Base-by-base conservation (phyloP, 2,113 vertebrate genomes). In the Manacus vitellinus region DNA sequence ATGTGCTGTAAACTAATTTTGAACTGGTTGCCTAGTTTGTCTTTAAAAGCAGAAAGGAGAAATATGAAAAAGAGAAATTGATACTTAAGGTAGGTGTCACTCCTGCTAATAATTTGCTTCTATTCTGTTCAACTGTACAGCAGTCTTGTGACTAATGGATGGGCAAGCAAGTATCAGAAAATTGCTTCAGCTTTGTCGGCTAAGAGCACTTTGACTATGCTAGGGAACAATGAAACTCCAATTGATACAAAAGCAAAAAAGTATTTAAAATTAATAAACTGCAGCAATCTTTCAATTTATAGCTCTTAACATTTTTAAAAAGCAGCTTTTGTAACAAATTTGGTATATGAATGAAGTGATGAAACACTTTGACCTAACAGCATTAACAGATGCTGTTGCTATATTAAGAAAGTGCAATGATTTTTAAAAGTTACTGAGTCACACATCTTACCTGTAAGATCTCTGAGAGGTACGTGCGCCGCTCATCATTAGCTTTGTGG, bases 401-500 rank as follows among this genome's bases (percentile, higher is more conserved):
- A 31, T 19, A 70, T 54, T 83, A 70, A 62, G 35, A 78, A 83
- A 91, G 25, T 4, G 61, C 28, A 39, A 39, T 25, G n/a, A 59
- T 63, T 87, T 70, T 76, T 58, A 46, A 49, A 88, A 95, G 19
- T 46, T 65, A 51, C 4, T 25, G 37, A 93, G 39, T 43, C 4
- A 8, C 16, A 73, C 1, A 5, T 56, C 92, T 98, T 98, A 99
- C 99, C 98, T 98, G 98, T 47, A 98, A 97, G 46, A 99, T 98
- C 97, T 99, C 98, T 21, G 98, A 97, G 59, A 99, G 94, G 88
- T 98, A 99, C 2, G 94, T 96, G 62, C 86, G 93, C 25, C 95
- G 94, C 92, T 99, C 98, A 70, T 98, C 98, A 44, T 98, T 99
- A 96, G 98, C 98, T 96, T 97, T 99, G 91, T 98, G 98, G 94